These are phyloP conservation scores for Gari tellinella DNA, from an alignment of 2,888 invertebrate species.

Conservation along the genomic window DNA sequence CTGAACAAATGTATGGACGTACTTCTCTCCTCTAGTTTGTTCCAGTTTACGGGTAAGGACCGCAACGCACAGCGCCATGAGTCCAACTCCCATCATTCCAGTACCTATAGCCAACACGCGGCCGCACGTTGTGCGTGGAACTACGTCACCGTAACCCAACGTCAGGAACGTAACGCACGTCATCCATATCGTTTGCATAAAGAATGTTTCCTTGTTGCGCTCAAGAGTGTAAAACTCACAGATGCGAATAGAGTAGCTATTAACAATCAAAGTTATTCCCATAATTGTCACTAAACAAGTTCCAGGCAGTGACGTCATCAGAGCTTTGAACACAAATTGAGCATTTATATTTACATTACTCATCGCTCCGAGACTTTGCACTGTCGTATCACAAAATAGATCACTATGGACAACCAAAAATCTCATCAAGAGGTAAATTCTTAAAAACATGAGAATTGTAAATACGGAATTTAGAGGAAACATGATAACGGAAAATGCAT, in stretches of 20 bases:
- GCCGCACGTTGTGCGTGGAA: constrained; percentile 75
- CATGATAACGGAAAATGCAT: constrained; percentile 55
- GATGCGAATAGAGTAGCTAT: constrained; percentile 73
- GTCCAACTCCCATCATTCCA: constrained; percentile 77
- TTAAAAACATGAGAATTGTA: constrained; percentile 75
- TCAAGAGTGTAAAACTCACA: constrained; percentile 74
- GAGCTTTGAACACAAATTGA: constrained; percentile 76
- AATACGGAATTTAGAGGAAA: constrained; percentile 74
- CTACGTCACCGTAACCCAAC: constrained; percentile 77
- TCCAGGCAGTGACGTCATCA: constrained; percentile 75
- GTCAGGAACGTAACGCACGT: constrained; percentile 78
- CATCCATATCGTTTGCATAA: constrained; percentile 76
- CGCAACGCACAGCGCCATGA: constrained; percentile 76
- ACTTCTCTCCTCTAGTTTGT: constrained; percentile 74
- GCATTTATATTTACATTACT: constrained; percentile 77
- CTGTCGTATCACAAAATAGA: constrained; percentile 75
- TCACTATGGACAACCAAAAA: constrained; percentile 77
- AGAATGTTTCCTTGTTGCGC: constrained; percentile 59
- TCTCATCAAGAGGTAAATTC: constrained; percentile 72
- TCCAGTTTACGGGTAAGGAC: constrained; percentile 78
- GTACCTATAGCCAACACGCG: constrained; percentile 72
- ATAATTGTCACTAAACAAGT: constrained; percentile 69
- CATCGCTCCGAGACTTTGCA: constrained; percentile 77
- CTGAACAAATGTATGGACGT: constrained; percentile 75
- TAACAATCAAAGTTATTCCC: constrained; percentile 72